These are phyloP conservation scores for Diplodus puntazzo DNA, from an alignment of 2,797 vertebrate genomes.

Conservation along the genomic window DNA sequence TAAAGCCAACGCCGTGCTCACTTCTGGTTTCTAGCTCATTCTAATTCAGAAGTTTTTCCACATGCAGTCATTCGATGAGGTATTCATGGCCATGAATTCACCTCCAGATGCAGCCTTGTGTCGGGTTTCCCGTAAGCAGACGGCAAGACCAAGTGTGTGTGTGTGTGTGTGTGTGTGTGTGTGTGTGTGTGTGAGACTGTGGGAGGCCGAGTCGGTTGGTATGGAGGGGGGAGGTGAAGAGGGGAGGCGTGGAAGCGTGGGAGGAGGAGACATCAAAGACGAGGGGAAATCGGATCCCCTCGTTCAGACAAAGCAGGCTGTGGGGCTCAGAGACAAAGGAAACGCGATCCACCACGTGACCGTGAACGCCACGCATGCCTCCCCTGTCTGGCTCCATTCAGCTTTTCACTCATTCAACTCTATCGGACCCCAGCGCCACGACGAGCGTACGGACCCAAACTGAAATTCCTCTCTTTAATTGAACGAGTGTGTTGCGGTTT, in stretches of 20 bases:
- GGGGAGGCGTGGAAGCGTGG: slow-evolving; percentile 64
- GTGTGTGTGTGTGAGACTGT: slow-evolving; percentile 29
- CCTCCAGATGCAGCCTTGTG: slow-evolving; percentile 60
- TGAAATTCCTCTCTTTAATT: neutral
- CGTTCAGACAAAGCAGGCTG: slow-evolving; percentile 67
- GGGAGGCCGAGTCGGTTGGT: slow-evolving; percentile 31
- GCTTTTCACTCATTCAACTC: slow-evolving; percentile 80
- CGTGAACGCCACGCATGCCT: slow-evolving; percentile 66
- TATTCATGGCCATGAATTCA: slow-evolving; percentile 43
- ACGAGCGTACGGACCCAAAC: slow-evolving; percentile 6
- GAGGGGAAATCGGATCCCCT: slow-evolving; percentile 75
- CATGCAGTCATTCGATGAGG: slow-evolving; percentile 54
- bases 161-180: slow-evolving; percentile 33
- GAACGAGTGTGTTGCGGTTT: neutral
- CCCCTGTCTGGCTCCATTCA: slow-evolving; percentile 81
- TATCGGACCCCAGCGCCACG: slow-evolving; percentile 40
- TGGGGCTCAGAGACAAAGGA: slow-evolving; percentile 78
- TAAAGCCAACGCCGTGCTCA: neutral
- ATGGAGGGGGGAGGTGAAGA: slow-evolving; percentile 3
- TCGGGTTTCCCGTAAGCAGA: slow-evolving; percentile 65
- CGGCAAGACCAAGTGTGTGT: slow-evolving; percentile 32
- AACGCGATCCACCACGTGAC: slow-evolving; percentile 76
- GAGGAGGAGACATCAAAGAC: slow-evolving; percentile 81
- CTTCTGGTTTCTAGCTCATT: slow-evolving; percentile 5
- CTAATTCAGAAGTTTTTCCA: slow-evolving; percentile 43